Evolutionary conservation across 2,888 invertebrate genomes (phyloP).

Genomic region (Idaea biselata): DNA sequence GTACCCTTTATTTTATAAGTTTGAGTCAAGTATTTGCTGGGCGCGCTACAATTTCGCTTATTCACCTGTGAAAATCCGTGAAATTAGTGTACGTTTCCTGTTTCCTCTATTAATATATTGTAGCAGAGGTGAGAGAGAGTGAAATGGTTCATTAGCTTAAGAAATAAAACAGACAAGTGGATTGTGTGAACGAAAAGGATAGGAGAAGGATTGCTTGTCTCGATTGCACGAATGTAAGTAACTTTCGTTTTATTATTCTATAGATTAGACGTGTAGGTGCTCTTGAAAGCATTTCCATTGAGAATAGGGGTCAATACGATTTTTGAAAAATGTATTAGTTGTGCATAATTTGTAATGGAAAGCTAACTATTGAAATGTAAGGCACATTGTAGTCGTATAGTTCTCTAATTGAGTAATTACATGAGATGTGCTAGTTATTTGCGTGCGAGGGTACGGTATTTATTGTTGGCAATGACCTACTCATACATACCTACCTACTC

Average conservation of each 20-base stretch:
- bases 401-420: too few species aligned
- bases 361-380: too few species aligned
- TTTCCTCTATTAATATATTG: neutral
- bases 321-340: too few species aligned
- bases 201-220: neutral
- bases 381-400: too few species aligned
- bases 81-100: neutral
- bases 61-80: slow-evolving; percentile 4
- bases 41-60: slow-evolving; percentile 40
- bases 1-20: slow-evolving; percentile 70
- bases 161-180: neutral
- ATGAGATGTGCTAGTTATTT: too few species aligned
- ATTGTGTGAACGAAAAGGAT: slow-evolving; percentile 7
- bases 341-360: too few species aligned
- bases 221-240: slow-evolving; percentile 35
- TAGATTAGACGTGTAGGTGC: neutral
- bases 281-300: neutral
- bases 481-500: too few species aligned
- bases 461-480: too few species aligned
- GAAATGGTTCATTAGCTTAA: neutral
- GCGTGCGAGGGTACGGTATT: too few species aligned
- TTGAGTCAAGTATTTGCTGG: slow-evolving; percentile 44
- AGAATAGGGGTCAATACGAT: too few species aligned
- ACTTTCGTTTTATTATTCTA: neutral
- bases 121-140: neutral